Evolutionary conservation across 2,888 invertebrate genomes (phyloP).

Genomic region (Orchesellides sinensis): DNA sequence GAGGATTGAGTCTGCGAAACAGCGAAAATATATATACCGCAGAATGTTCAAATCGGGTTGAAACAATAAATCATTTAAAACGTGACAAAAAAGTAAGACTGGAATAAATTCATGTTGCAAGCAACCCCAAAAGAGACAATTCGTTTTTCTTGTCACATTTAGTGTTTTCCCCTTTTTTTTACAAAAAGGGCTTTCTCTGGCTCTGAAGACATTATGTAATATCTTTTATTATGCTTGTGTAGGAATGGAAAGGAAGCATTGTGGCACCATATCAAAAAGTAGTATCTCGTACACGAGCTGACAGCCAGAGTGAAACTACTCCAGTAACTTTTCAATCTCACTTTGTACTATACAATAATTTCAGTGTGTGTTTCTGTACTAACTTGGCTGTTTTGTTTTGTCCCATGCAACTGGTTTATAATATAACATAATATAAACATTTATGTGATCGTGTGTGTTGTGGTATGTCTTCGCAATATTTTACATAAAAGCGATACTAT

Average conservation of each 20-base stretch:
- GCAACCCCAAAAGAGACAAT: constrained; percentile 21
- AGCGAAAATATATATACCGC: neutral
- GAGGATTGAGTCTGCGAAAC: neutral
- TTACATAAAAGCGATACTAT: no score
- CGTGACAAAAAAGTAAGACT: constrained; percentile 9
- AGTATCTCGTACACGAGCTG: constrained; percentile 56
- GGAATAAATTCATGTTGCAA: neutral
- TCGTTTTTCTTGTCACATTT: neutral
- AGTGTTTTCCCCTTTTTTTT: neutral
- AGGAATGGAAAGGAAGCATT: constrained; percentile 43
- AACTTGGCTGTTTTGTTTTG: constrained; percentile 20
- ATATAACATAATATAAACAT: no score
- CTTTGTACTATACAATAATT: constrained; percentile 49
- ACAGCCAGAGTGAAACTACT: constrained; percentile 70
- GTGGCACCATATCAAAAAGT: constrained; percentile 53
- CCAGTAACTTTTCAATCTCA: constrained; percentile 70
- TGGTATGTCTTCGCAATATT: no score
- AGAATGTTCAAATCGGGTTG: neutral
- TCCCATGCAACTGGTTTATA: constrained; percentile 10
- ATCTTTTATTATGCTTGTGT: constrained; percentile 43
- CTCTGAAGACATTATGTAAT: constrained; percentile 25
- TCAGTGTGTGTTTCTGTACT: constrained; percentile 6
- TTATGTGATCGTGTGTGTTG: no score
- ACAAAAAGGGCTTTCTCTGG: neutral
- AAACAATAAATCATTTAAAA: constrained; percentile 39